Evolutionary conservation across 2,797 vertebrate genomes (phyloP).

Genomic region (Myotis myotis): DNA sequence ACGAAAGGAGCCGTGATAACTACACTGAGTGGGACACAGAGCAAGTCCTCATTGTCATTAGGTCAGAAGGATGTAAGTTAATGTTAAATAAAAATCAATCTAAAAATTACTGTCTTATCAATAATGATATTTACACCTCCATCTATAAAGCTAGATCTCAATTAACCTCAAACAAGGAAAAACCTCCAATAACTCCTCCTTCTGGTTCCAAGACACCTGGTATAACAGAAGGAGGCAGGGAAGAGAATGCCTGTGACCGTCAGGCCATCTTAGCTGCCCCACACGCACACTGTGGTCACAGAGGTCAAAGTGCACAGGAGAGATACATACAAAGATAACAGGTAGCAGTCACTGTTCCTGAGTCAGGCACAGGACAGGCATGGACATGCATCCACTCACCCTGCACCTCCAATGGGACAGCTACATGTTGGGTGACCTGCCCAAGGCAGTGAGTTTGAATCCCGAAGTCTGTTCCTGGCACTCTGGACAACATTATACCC

Average conservation of each 20-base stretch:
- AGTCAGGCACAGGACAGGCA: no score
- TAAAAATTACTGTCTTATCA: neutral
- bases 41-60: neutral
- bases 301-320: accelerated
- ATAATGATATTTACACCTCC: no score
- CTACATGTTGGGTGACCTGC: neutral
- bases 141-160: neutral
- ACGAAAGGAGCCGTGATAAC: accelerated
- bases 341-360: accelerated
- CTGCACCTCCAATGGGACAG: neutral
- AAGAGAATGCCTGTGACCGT: neutral
- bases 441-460: neutral
- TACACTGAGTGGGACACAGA: accelerated
- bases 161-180: neutral
- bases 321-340: accelerated
- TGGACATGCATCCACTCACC: accelerated
- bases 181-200: neutral
- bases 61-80: neutral
- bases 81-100: neutral
- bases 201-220: accelerated
- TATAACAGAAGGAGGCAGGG: neutral
- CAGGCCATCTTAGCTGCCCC: neutral
- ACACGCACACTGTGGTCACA: accelerated
- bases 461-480: neutral
- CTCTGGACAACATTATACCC: neutral